phyloP scores from a whole-genome alignment of 2,113 vertebrate species.

The Myiagra hebetior region DNA sequence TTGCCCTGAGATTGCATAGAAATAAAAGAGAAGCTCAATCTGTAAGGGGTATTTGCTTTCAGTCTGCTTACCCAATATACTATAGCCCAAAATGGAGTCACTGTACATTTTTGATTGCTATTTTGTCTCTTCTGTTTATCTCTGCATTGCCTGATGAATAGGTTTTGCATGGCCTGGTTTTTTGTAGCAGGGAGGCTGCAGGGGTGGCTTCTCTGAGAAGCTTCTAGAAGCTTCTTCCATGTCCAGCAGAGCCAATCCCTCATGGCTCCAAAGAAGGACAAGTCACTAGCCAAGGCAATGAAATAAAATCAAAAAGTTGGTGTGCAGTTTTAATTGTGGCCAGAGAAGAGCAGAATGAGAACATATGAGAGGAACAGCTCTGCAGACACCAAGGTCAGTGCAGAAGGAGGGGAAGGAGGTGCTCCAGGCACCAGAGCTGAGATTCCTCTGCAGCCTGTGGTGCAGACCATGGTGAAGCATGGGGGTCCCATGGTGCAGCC shows the following conservation, averaged over 20 bases:
- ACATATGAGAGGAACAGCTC: no score
- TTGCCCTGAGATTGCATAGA: not conserved
- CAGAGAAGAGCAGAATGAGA: not conserved
- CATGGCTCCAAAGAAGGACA: not conserved
- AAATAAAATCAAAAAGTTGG: not conserved
- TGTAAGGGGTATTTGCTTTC: not conserved
- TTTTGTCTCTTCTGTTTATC: not conserved
- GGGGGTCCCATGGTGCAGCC: no score
- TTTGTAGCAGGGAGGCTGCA: not conserved
- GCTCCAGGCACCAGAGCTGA: not conserved
- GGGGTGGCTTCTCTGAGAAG: not conserved
- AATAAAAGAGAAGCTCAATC: not conserved
- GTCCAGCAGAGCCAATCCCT: not conserved
- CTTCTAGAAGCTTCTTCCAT: not conserved
- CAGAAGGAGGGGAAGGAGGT: not conserved
- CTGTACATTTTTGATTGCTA: not conserved
- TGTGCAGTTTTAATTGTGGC: accelerated
- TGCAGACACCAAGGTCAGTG: not conserved
- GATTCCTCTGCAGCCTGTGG: not conserved
- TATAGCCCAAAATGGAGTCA: not conserved
- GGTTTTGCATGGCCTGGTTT: not conserved
- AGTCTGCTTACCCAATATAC: not conserved
- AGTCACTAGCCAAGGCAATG: accelerated
- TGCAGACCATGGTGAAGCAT: not conserved
- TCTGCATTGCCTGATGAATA: not conserved